Base-by-base conservation (phyloP, 1,140 invertebrate species). In the Drosophila sproati region DNA sequence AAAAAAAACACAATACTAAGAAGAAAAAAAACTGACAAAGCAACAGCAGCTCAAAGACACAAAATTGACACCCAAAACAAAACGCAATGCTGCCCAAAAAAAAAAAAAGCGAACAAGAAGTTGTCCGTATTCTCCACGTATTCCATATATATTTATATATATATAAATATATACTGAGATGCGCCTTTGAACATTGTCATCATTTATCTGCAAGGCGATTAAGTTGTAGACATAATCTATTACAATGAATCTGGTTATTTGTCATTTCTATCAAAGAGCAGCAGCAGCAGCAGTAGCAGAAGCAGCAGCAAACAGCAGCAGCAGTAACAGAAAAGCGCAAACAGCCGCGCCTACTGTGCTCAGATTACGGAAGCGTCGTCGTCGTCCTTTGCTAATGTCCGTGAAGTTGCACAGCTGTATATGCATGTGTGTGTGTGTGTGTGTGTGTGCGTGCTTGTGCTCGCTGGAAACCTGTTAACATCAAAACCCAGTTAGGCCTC, bases 141-240 rank as follows among this genome's bases (percentile, higher is more conserved):
- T 47, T 74, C 61, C 60, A 41, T 54, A 37, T 50, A 34, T 47
- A 20, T 62, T 2, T 41, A 20, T 20, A 47, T 8, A 8, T 48
- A 48, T 29, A 7, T 48, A 48, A 28, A 28, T 48, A 41, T 54
- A 39, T 41, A 68, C 52, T 74, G 48, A 67, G 55, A 34, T 70
- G 34, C 47, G 43, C 73, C 73, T 88, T 78, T 83, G 83, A 88
- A 82, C 87, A 91, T 88, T 92, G 91, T 89, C 91, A 91, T 92
- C 87, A 91, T 91, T 92, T 92, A 92, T 92, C 87, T 91, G 87
- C 91, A 83, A 91, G 81, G 91, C 91, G 91, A 92, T 92, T 92
- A 92, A 92, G 91, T 92, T 92, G 91, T 92, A 92, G 91, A 92
- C 91, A 92, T 91, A 92, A 92, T 92, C 91, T 92, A 92, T 92